Evolutionary conservation across 2,888 invertebrate species (phyloP).

Genomic region (Drosophila phalerata): DNA sequence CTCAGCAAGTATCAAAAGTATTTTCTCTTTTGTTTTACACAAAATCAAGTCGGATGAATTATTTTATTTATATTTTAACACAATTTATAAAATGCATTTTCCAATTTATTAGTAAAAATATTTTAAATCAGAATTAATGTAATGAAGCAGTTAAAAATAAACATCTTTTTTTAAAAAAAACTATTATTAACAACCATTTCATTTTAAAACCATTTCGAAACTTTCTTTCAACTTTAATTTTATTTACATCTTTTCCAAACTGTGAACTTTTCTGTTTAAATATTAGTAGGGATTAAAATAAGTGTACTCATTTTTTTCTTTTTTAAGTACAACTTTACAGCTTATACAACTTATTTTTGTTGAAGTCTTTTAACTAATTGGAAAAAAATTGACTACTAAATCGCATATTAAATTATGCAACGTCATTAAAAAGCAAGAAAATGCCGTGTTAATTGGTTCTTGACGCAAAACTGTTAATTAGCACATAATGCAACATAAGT

Average conservation of each 20-base stretch:
- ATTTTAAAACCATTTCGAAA: too few relatives aligned
- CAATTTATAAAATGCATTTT: too few relatives aligned
- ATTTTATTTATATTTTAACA: too few relatives aligned
- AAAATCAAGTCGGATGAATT: not conserved
- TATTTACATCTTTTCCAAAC: not conserved
- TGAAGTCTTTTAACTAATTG: not conserved
- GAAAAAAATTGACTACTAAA: not conserved
- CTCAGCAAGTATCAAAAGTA: too few relatives aligned
- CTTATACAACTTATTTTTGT: not conserved
- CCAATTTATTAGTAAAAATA: too few relatives aligned
- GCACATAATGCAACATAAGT: conserved; percentile 18
- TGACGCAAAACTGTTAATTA: conserved; percentile 28
- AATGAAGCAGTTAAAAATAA: not conserved
- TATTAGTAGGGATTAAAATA: not conserved
- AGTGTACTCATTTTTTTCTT: not conserved
- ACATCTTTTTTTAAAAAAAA: too few relatives aligned
- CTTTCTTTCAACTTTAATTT: not conserved
- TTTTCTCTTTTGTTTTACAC: too few relatives aligned
- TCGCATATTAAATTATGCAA: conserved; percentile 8
- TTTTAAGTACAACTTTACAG: not conserved
- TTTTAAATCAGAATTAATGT: not conserved
- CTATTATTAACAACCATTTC: too few relatives aligned
- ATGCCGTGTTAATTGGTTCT: conserved; percentile 10
- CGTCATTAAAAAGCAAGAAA: conserved; percentile 3
- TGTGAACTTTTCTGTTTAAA: not conserved